phyloP scores from a whole-genome alignment of 2,888 invertebrate genomes.

The Nematopogon swammerdamellus region DNA sequence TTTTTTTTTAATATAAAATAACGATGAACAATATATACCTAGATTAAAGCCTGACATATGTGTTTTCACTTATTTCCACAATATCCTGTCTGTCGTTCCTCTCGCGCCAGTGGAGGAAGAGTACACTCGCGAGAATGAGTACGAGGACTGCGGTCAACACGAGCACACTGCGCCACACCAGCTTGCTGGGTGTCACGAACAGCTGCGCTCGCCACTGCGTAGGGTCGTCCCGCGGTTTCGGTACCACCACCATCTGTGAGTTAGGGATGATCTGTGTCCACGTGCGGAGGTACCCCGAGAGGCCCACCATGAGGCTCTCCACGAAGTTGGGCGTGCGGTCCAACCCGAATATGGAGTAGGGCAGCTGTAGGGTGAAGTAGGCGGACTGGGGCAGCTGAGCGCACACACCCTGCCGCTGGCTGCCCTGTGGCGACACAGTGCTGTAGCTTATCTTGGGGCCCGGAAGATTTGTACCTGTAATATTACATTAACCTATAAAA shows the following conservation, averaged over 20 bases:
- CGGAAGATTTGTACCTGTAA: conserved; percentile 77
- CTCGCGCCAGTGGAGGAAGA: conserved; percentile 88
- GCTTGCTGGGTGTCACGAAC: conserved; percentile 92
- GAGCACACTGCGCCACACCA: conserved; percentile 87
- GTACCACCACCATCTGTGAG: conserved; percentile 95
- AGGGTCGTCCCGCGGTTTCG: conserved; percentile 74
- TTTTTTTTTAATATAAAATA: too few species aligned
- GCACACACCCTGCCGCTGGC: conserved; percentile 73
- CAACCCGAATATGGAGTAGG: conserved; percentile 95
- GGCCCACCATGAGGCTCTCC: conserved; percentile 79
- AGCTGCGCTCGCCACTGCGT: conserved; percentile 85
- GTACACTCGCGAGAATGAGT: conserved; percentile 80
- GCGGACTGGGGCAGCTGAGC: conserved; percentile 91
- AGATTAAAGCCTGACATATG: conserved; percentile 35
- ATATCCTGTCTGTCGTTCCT: conserved; percentile 48
- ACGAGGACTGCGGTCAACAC: conserved; percentile 84
- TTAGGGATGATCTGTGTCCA: conserved; percentile 97
- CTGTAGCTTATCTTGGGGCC: conserved; percentile 86
- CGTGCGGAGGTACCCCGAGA: conserved; percentile 65
- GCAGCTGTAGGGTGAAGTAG: conserved; percentile 88
- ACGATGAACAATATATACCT: conserved; percentile 7
- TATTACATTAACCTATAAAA: conserved; percentile 6
- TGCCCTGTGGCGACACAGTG: conserved; percentile 87
- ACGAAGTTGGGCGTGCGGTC: conserved; percentile 98
- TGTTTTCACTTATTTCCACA: conserved; percentile 44